Conservation (phyloP, 2,113 vertebrate species). For the Ia io region DNA sequence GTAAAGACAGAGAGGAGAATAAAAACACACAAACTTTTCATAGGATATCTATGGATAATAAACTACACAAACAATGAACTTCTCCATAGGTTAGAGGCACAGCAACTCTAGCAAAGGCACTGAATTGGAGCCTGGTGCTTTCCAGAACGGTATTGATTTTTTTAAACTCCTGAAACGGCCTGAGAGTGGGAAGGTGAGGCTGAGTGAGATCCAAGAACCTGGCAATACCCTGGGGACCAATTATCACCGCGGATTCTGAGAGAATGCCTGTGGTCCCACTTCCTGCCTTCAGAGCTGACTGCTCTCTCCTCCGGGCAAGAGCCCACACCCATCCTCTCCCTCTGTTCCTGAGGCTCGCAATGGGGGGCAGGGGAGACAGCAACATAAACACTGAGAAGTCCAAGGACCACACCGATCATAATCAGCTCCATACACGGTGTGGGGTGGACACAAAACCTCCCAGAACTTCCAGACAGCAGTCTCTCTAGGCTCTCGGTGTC, state of each 20-base stretch:
- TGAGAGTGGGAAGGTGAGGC: background rate
- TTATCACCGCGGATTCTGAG: background rate
- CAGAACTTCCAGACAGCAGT: background rate
- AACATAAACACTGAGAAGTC: rapidly evolving
- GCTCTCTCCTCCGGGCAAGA: rapidly evolving
- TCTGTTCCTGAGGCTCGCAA: background rate
- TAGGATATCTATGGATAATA: background rate
- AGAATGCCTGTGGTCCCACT: background rate
- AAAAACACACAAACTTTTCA: background rate
- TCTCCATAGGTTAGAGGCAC: background rate
- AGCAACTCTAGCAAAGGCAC: background rate
- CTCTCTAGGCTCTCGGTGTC: background rate
- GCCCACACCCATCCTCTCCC: background rate
- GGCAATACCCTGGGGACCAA: background rate
- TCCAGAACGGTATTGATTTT: background rate
- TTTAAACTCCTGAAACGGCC: background rate
- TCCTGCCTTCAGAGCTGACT: background rate
- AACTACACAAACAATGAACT: too few species aligned
- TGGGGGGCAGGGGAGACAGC: background rate
- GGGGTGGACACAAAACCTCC: background rate
- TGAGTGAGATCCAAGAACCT: background rate
- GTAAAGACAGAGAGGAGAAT: background rate
- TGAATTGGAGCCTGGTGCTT: background rate
- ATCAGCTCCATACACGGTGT: background rate
- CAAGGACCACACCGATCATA: background rate